Evolutionary conservation across 2,797 vertebrate species (phyloP), one percentile per base, ranked within the genome.

Genomic region (Sebastes minor): DNA sequence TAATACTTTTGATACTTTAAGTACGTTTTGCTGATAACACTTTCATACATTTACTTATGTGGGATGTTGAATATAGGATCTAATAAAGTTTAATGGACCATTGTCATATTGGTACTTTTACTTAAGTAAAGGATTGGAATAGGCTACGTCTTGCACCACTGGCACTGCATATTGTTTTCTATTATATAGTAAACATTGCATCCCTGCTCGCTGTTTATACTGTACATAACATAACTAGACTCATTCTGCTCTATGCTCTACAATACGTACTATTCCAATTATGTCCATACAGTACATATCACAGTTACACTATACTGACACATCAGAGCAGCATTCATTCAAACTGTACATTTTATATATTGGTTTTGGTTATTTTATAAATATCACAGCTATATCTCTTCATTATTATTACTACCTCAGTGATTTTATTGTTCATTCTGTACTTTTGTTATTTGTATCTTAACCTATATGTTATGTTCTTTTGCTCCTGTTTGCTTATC

Each of bases 371-470:
- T 18, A 65, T 66, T 52, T 33, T 53, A 33, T 9, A 53, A 7
- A 63, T 14, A 68, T 32, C 20, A 30, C 12, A 53, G 65, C 16
- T 20, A 49, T 20, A 42, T 33, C 27, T n/a, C 3, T 14, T 35
- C 0, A 0, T 59, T 16, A 30, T 28, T 25, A 14, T 67, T 42
- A 60, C 28, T 8, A 14, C 14, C 12, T 4, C 11, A 16, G 1
- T 30, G 8, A 16, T 32, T 32, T 25, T 20, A 18, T 60, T 14
- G 20, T 10, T 35, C 7, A 12, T 38, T 71, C 67, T 35, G 23
- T 13, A 62, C 11, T 14, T 70, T 28, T 69, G 3, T 30, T 22
- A 49, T 49, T 20, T 49, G 18, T 23, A 23, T 63, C 33, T 56
- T 20, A 28, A 3, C 13, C 12, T 30, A 11, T 14, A 12, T 13